Percentiles rank a stretch among this genome's conserved stretches.
Evolutionary conservation across 2,113 vertebrate genomes (phyloP).

Genomic region (Canis aureus): DNA sequence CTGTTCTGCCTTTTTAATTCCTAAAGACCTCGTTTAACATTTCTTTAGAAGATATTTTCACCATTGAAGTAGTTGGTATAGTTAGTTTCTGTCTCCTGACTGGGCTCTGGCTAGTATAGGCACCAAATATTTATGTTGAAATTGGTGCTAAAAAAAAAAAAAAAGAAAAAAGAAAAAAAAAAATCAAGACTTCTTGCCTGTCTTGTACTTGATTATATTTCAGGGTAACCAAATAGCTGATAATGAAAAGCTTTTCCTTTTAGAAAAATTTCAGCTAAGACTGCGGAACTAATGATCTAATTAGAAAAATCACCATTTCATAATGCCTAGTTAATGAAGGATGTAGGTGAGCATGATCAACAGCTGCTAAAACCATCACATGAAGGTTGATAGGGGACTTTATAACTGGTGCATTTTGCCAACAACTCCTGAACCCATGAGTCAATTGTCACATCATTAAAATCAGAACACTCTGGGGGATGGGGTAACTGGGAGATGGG

Average conservation of each 20-base stretch:
- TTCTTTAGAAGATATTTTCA: neutral
- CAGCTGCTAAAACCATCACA: neutral
- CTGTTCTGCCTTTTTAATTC: neutral
- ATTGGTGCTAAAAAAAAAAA: neutral
- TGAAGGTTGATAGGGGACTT: neutral
- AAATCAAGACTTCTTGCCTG: neutral
- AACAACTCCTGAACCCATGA: neutral
- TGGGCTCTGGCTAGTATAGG: neutral
- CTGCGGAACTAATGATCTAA: neutral
- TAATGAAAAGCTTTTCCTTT: neutral
- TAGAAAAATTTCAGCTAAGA: neutral
- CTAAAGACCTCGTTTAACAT: neutral
- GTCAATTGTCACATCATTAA: neutral
- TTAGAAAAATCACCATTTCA: neutral
- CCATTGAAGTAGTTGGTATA: too few relatives aligned
- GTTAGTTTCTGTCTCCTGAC: neutral
- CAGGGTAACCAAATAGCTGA: neutral
- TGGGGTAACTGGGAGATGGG: too few relatives aligned
- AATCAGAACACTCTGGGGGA: neutral
- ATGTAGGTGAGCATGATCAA: neutral
- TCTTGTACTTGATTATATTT: neutral
- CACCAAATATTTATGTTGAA: neutral
- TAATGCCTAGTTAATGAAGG: neutral
- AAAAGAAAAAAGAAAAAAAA: neutral
- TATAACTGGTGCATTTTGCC: neutral